Base-by-base conservation (phyloP, 2,888 invertebrate species). In the Platycnemis pennipes region DNA sequence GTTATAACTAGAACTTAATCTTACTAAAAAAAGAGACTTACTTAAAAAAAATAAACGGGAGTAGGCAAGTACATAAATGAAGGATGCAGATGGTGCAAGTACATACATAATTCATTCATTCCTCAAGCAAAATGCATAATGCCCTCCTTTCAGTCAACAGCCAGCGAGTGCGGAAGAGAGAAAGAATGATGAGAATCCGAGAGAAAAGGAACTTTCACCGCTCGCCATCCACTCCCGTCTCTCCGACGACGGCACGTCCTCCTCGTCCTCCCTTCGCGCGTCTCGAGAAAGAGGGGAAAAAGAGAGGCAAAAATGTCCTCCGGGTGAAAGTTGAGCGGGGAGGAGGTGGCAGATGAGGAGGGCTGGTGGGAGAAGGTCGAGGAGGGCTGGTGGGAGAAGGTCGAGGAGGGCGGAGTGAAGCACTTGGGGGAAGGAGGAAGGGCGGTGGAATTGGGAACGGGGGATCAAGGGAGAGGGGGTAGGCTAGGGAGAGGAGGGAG, bases 301-400 rank as follows among this genome's bases (percentile, higher is more conserved):
- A 49, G 49, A 11, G 3, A 1, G 49, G 49, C 11, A n/a, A n/a
- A n/a, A n/a, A n/a, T n/a, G n/a, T n/a, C 13, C 37, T 31, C 26
- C 37, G 77, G 77, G 77, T 13, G 77, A 77, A 77, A 77, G 77
- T 77, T 77, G n/a, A 37, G 77, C 77, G 37, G 77, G 13, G 77
- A 13, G 13, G 26, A 22, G 56, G 5, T 22, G 56, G 49, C 13
- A 49, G 49, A 53, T 11, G 19, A 16, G 19, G 16, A 53, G 19
- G 26, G 63, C 63, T 26, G n/a, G 22, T 63, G 5, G 26, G 26
- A 63, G 63, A 2, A 63, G 63, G 63, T 63, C 63, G 63, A 16
- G 19, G 16, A 53, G 19, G 26, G 63, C 63, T 26, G n/a, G 22
- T 63, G 5, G 26, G 26, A 63, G 63, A 2, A 63, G 63, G 63